Base-by-base conservation (phyloP, 2,888 invertebrate species). In the Papilio protenor region DNA sequence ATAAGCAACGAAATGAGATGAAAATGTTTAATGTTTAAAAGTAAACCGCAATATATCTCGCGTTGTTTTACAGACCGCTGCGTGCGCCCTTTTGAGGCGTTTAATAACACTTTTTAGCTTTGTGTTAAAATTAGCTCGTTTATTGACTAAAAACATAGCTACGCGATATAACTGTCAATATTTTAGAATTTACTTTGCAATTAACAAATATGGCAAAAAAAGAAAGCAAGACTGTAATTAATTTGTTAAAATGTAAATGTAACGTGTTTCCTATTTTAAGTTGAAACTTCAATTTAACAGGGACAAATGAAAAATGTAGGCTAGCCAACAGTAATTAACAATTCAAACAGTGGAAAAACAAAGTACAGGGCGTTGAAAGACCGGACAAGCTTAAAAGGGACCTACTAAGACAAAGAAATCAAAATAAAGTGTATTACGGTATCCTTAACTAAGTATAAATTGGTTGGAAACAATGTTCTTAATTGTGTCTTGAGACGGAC, bases 11-110 rank as follows among this genome's bases (percentile, higher is more conserved):
- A 80, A 79, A 80, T 80, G 80, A 80, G 80, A 82, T 81, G 81
- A 82, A 83, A 83, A 82, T 81, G 81, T 83, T 83, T 80, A 81
- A 83, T 82, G 83, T 82, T 81, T 80, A 69, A 80, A 81, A 80
- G 80, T 78, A 79, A 81, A 83, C 81, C 82, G 81, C 81, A 81
- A 77, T 80, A 79, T 80, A 81, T 79, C 80, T 79, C 81, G 70
- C 73, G 79, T 81, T 80, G 80, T 81, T 81, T 82, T 81, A 82
- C 82, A 82, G 77, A 79, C 77, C 76, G 76, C 70, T 73, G 78
- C 78, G 72, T 27, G 73, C 69, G 52, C 73, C 73, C 73, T 69
- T 55, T 55, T 71, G 66, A 59, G 69, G 11, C 59, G 18, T 78
- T 76, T 79, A 76, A 79, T 76, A 76, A 76, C 40, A 73, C 75